Evolutionary conservation across 2,797 vertebrate genomes (phyloP), one percentile per base, ranked within the genome.

Genomic region (Bovichtus diacanthus): DNA sequence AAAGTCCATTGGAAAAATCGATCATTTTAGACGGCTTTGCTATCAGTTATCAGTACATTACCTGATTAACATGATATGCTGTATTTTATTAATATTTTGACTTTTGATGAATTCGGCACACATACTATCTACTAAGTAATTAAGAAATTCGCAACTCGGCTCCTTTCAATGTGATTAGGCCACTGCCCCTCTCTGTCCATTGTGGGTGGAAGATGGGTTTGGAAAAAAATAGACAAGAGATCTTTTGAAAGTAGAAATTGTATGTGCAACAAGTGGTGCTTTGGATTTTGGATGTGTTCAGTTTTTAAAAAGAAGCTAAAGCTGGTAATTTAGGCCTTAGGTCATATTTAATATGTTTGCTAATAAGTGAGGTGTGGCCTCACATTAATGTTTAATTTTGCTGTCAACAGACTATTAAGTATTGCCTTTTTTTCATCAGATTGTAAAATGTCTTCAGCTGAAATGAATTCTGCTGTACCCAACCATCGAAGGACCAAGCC

Each of bases 401-500:
- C 13, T 4, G 1, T 44, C 31, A 21, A 31, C n/a, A 47, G 3
- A 11, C 2, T 23, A 0, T 36, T 29, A 47, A 2, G 19, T 39
- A 6, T 25, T 34, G 53, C 11, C 67, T 3, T 64, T 8, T 77
- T 11, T 1, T 71, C 18, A 27, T 68, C 31, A 77, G 68, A 65
- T 68, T 55, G n/a, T 59, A 0, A 41, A 16, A 13, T 67, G 31
- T 75, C 71, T 64, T 51, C 58, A 74, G 75, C 66, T 82, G 80
- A 86, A 70, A 94, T 94, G 94, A 94, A 86, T 47, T 44, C 93
- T 46, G 89, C 88, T 25, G 86, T 87, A 2, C 93, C 94, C 56
- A 94, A 94, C 87, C 93, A 94, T 81, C 81, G 93, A 69, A 89
- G 91, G 87, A 92, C 91, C 84, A 94, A 94, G 63, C 93, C 93